Evolutionary conservation across 2,113 vertebrate species (phyloP), one percentile per base, ranked within the genome.

Genomic region (Sceloporus tristichus): DNA sequence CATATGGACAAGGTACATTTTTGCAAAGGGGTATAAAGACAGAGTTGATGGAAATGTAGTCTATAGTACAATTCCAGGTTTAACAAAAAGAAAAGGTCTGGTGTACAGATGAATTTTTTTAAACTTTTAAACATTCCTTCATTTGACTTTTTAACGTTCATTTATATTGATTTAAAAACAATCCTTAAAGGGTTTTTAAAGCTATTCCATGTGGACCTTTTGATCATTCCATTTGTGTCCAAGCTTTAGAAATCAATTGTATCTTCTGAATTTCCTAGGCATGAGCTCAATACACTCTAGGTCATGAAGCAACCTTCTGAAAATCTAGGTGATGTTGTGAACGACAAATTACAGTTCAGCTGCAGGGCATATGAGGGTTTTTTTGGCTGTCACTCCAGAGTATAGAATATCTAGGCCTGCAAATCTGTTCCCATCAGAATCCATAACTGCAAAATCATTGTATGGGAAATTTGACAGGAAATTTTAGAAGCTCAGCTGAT

Each of bases 281-380:
- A 11, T 65, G 54, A 84, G 4, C 10, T 85, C 87, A 79, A 88
- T 11, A 85, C 27, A 25, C 73, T 27, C 56, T 74, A 34, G 62
- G 8, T 54, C 81, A 62, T 56, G 56, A 90, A 86, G 66, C 56
- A 85, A 92, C 77, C 85, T 90, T 89, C 14, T 87, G 89, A 82
- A 62, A 93, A 86, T 82, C 0, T 0, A 82, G 71, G 79, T 68
- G 86, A 54, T 54, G 76, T 62, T 90, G 14, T 53, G n/a, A 70
- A 74, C 8, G n/a, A 53, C 66, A 82, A 21, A 5, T 40, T 9
- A 70, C 6, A 73, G 74, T 70, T 75, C 65, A 91, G 82, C 87
- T 86, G 84, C 23, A 83, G 82, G 82, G 83, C 85, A 25, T 16
- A 87, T n/a, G 5, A 0, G 0, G 65, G 3, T 90, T 18, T 62